Evolutionary conservation across 2,888 invertebrate genomes (phyloP).

Genomic region (Acleris literana): DNA sequence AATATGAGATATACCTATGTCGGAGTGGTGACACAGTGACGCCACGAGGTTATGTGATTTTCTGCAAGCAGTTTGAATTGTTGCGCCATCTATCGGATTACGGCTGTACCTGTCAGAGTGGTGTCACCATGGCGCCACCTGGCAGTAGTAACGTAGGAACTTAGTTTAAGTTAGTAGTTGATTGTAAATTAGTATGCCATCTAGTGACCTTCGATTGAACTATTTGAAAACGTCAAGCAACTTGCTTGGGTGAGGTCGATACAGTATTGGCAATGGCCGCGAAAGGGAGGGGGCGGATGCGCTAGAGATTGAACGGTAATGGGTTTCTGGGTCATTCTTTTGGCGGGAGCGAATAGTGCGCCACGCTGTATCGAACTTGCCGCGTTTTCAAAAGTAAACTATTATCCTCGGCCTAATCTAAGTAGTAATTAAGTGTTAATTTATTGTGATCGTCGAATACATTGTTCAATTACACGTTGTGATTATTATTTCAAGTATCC

Average conservation of each 20-base stretch:
- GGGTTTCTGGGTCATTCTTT: no score
- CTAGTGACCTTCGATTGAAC: neutral
- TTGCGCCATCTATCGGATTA: neutral
- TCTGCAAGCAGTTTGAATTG: neutral
- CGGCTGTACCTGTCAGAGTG: constrained; percentile 1
- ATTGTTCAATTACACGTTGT: neutral
- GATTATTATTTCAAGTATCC: neutral
- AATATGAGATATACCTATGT: neutral
- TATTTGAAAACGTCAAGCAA: neutral
- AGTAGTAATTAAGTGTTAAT: neutral
- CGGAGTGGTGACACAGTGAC: neutral
- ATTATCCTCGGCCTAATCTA: neutral
- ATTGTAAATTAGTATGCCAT: neutral
- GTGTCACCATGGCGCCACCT: neutral
- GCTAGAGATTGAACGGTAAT: no score
- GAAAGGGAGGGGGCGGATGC: neutral
- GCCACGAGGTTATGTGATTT: neutral
- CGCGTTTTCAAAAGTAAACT: neutral
- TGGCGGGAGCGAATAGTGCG: no score
- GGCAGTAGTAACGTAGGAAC: neutral
- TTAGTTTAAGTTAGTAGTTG: neutral
- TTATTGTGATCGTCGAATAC: neutral
- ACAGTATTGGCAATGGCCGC: neutral
- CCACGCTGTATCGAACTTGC: neutral
- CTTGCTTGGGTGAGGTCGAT: constrained; percentile 1